Conservation (phyloP, 2,113 vertebrate genomes). For the Phrynosoma blainvillii region DNA sequence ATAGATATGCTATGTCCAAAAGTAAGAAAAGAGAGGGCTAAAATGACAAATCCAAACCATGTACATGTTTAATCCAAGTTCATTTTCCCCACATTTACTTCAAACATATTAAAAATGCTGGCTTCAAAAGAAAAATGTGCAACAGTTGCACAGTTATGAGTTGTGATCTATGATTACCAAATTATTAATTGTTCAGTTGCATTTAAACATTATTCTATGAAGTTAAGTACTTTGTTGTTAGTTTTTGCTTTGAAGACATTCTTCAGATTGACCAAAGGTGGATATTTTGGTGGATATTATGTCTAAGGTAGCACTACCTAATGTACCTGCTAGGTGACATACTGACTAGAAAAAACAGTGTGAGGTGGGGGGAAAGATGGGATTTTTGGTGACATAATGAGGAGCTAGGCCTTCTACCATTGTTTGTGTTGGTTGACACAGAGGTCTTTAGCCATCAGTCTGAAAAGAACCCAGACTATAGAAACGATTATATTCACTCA, state of each 20-base stretch:
- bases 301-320: slow-evolving; percentile 12
- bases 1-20: slow-evolving; percentile 51
- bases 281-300: slow-evolving; percentile 14
- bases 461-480: neutral
- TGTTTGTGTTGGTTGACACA: neutral
- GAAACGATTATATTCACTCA: neutral
- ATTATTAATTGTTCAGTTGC: slow-evolving; percentile 39
- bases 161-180: slow-evolving; percentile 54
- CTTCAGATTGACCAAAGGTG: slow-evolving; percentile 45
- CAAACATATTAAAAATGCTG: slow-evolving; percentile 50
- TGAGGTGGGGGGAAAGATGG: neutral
- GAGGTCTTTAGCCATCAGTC: neutral
- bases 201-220: neutral
- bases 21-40: slow-evolving; percentile 47
- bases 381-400: neutral
- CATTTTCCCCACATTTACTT: slow-evolving; percentile 59
- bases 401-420: neutral
- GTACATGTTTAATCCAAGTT: slow-evolving; percentile 48
- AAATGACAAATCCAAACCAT: slow-evolving; percentile 61
- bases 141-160: slow-evolving; percentile 22
- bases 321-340: neutral
- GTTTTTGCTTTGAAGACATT: neutral
- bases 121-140: slow-evolving; percentile 44
- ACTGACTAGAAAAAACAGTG: neutral
- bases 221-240: neutral